Evolutionary conservation across 2,113 vertebrate genomes (phyloP), one percentile per base, ranked within the genome.

Genomic region (Stegostoma tigrinum): DNA sequence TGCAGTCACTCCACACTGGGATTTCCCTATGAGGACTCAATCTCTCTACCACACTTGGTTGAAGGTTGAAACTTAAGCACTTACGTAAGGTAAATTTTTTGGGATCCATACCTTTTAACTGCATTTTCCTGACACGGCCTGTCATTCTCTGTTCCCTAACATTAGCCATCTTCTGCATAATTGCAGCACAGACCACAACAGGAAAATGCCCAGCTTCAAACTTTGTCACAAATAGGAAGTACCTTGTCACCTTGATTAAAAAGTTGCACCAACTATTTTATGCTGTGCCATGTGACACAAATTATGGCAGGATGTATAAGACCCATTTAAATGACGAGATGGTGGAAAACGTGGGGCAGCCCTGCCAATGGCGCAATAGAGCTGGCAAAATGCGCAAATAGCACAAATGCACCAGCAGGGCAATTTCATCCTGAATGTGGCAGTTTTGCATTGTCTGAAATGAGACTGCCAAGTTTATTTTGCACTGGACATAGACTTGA

Each of bases 361-460:
- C n/a, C 30, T n/a, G 15, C 80, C 75, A 83, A 83, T 38, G 38
- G 34, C n/a, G 14, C 30, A 80, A 80, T 66, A 34, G 52, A 61
- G 55, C 61, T 30, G 87, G 89, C 89, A 91, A 66, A 93, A 66
- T 93, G 55, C 55, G 55, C 89, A 91, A 91, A n/a, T 61, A 61
- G 55, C 34, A 66, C 55, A 61, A 91, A 23, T 91, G 89, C 89
- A 91, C 38, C 89, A 19, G 55, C 55, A 23, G 61, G 5, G 34
- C 89, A 93, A 66, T 42, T 93, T 38, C 34, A 93, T 66, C 61
- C 30, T n/a, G 19, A n/a, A 34, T 55, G 0, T 17, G 27, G 55
- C 87, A n/a, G 6, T 61, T 64, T 91, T 61, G 87, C 55, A n/a
- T 61, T 64, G 27, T 91, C 86, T 83, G n/a, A 61, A n/a, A 66